Evolutionary conservation across 2,888 invertebrate genomes (phyloP).

Genomic region (Drosophila histrio): DNA sequence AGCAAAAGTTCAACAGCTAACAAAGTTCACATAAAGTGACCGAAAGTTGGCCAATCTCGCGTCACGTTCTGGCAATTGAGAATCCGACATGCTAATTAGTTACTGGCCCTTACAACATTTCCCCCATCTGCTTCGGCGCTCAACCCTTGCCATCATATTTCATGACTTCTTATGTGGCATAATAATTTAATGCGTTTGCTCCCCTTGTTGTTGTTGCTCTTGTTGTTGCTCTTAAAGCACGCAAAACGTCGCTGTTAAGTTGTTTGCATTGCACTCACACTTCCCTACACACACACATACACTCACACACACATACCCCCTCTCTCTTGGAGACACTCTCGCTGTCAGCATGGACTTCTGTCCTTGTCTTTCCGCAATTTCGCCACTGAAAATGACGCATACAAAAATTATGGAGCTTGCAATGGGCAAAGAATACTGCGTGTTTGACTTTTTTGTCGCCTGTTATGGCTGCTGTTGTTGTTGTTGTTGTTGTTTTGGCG

Average conservation of each 20-base stretch:
- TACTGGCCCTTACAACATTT: constrained; percentile 27
- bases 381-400: constrained; percentile 76
- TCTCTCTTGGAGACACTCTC: constrained; percentile 9
- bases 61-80: constrained; percentile 74
- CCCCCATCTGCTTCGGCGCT: background rate
- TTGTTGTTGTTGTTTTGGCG: background rate
- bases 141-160: background rate
- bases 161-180: constrained; percentile 36
- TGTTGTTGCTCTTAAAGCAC: constrained; percentile 35
- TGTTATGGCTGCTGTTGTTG: constrained; percentile 4
- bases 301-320: background rate
- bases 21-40: constrained; percentile 45
- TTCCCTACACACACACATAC: constrained; percentile 9
- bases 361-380: constrained; percentile 67
- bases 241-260: constrained; percentile 55
- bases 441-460: constrained; percentile 35
- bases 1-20: constrained; percentile 34
- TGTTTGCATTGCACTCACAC: constrained; percentile 60
- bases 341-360: constrained; percentile 3
- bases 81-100: constrained; percentile 75
- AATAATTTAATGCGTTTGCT: constrained; percentile 73
- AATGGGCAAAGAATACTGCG: constrained; percentile 40
- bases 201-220: constrained; percentile 17
- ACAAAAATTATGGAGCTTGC: constrained; percentile 53
- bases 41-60: constrained; percentile 55